These are phyloP conservation scores for Enteromius trimaculatus DNA, from an alignment of 2,797 vertebrate species.

Conservation along the genomic window DNA sequence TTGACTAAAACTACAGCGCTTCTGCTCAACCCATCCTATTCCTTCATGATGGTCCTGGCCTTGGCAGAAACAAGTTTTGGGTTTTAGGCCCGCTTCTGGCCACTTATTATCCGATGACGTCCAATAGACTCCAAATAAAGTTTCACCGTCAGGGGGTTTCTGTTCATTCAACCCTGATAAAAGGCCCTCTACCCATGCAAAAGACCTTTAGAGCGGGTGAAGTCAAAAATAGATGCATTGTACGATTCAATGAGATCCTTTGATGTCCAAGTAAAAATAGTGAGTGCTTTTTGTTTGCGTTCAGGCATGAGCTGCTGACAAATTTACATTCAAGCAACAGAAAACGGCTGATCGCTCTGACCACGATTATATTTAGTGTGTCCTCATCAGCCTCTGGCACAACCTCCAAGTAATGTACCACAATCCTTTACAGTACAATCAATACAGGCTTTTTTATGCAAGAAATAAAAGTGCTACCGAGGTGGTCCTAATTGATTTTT, in stretches of 20 bases:
- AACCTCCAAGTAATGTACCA: slow-evolving; percentile 26
- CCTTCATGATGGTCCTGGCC: slow-evolving; percentile 20
- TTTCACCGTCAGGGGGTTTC: slow-evolving; percentile 16
- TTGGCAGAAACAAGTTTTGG: slow-evolving; percentile 13
- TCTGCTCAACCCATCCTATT: slow-evolving; percentile 9
- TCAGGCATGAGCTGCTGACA: slow-evolving; percentile 22
- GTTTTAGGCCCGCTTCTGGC: slow-evolving; percentile 19
- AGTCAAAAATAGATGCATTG: slow-evolving; percentile 24
- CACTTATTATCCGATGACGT: slow-evolving; percentile 46
- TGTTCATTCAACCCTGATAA: slow-evolving; percentile 41
- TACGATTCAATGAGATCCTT: slow-evolving; percentile 26
- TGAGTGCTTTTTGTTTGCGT: slow-evolving; percentile 5
- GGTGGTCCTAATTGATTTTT: slow-evolving; percentile 54
- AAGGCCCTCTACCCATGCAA: not conserved
- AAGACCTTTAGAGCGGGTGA: slow-evolving; percentile 13
- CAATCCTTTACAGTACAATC: slow-evolving; percentile 52
- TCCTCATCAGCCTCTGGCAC: slow-evolving; percentile 48
- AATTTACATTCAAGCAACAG: slow-evolving; percentile 37
- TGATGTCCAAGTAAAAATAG: slow-evolving; percentile 41
- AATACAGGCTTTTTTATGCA: slow-evolving; percentile 46
- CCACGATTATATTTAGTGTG: slow-evolving; percentile 54
- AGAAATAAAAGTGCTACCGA: slow-evolving; percentile 43
- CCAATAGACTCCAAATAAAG: slow-evolving; percentile 10
- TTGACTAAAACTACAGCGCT: slow-evolving; percentile 23
- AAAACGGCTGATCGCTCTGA: slow-evolving; percentile 34